Percentiles rank a stretch among this genome's conserved stretches.
Conservation (phyloP, 2,888 invertebrate genomes). For the Caprella mutica region DNA sequence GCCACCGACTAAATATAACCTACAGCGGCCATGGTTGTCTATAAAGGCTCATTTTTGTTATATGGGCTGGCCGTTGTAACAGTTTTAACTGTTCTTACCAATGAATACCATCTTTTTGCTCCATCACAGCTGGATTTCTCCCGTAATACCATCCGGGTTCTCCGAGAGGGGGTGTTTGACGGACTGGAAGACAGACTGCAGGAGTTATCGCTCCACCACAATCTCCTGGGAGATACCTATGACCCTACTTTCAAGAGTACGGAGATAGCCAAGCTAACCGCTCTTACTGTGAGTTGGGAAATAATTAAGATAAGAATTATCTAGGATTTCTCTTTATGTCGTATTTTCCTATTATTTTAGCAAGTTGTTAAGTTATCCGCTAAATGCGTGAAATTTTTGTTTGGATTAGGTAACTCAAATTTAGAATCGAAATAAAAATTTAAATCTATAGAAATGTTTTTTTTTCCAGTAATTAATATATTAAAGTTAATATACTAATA, state of each 20-base stretch:
- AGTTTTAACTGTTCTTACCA: background rate
- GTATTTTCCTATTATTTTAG: background rate
- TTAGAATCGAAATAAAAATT: background rate
- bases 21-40: background rate
- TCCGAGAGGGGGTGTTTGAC: constrained; percentile 62
- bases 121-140: constrained; percentile 56
- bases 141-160: constrained; percentile 62
- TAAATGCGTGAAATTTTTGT: too few species aligned
- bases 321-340: background rate
- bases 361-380: too few species aligned
- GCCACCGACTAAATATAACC: too few species aligned
- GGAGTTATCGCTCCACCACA: constrained; percentile 61
- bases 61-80: background rate
- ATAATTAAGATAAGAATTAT: background rate
- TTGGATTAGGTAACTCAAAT: background rate
- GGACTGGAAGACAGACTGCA: constrained; percentile 56
- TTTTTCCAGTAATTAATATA: background rate
- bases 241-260: constrained; percentile 82
- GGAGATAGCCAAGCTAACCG: constrained; percentile 64
- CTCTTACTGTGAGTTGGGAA: constrained; percentile 47
- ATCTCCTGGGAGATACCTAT: constrained; percentile 74
- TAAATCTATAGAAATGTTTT: background rate
- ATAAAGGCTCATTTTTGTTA: background rate
- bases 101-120: background rate
- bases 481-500: too few species aligned